phyloP scores from a whole-genome alignment of 2,797 vertebrate species.

The Gouania willdenowi region DNA sequence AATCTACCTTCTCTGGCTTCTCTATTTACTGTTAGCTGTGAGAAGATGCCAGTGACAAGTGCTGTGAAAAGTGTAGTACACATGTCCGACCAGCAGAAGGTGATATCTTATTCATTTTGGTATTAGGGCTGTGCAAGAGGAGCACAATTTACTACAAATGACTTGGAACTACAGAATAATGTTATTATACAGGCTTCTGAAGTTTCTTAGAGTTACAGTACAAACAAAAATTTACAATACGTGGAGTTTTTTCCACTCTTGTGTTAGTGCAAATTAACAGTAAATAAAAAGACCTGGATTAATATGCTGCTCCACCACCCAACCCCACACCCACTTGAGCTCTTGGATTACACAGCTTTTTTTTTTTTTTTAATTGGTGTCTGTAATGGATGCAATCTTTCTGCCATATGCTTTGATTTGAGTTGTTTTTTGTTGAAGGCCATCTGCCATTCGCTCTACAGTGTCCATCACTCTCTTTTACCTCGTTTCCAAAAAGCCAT shows the following conservation, averaged over 20 bases:
- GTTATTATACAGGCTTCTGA: background rate
- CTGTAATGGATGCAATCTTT: constrained; percentile 39
- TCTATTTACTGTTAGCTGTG: constrained; percentile 21
- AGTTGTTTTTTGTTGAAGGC: constrained; percentile 41
- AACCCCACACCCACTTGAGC: too few relatives aligned
- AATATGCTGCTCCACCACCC: constrained; percentile 4
- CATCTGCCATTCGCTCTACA: constrained; percentile 43
- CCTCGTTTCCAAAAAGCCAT: constrained; percentile 10
- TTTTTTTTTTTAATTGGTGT: constrained; percentile 29
- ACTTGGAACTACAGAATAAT: constrained; percentile 3
- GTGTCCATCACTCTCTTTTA: constrained; percentile 6
- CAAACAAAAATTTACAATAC: background rate
- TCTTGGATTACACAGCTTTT: constrained; percentile 31
- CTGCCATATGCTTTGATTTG: constrained; percentile 22
- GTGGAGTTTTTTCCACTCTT: background rate
- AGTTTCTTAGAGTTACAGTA: background rate
- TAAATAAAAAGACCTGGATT: constrained; percentile 10
- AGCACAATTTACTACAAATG: background rate
- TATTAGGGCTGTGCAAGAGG: too few relatives aligned
- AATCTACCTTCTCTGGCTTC: constrained; percentile 26
- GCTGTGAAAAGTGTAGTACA: constrained; percentile 30
- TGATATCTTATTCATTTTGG: constrained; percentile 12
- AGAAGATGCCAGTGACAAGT: too few relatives aligned
- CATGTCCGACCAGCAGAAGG: constrained; percentile 45
- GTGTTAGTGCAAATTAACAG: background rate